Evolutionary conservation across 2,113 vertebrate species (phyloP).

Genomic region (Etheostoma cragini): DNA sequence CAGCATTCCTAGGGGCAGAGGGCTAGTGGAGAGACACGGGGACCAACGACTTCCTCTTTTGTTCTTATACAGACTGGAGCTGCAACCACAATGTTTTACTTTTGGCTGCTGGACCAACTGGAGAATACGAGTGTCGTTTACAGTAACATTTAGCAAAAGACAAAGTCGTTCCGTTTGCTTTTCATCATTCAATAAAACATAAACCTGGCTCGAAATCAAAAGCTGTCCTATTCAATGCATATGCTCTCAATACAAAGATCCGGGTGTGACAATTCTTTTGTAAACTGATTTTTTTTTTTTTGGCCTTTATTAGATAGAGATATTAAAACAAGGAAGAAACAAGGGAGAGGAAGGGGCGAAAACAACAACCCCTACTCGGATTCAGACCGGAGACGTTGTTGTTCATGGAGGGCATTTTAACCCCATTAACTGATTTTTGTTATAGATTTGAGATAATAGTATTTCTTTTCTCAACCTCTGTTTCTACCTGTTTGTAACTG

Average conservation of each 20-base stretch:
- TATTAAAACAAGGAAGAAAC: neutral
- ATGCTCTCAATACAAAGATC: neutral
- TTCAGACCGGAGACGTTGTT: neutral
- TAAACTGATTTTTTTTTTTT: neutral
- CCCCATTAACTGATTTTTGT: neutral
- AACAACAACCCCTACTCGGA: neutral
- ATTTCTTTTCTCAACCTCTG: neutral
- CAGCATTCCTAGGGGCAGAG: conserved; percentile 40
- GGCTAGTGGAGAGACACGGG: neutral
- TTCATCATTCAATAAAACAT: neutral
- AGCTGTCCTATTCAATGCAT: neutral
- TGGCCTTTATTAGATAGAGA: neutral
- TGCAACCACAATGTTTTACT: neutral
- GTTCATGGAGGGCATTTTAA: neutral
- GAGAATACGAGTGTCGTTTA: neutral
- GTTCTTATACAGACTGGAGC: neutral
- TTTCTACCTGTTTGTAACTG: too few species aligned
- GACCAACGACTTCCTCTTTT: neutral
- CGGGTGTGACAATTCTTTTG: neutral
- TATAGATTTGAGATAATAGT: neutral
- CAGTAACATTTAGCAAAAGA: too few species aligned
- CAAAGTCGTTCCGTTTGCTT: neutral
- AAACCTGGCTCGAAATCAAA: neutral
- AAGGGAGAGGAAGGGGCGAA: neutral
- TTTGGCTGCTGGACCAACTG: neutral